Percentiles rank a stretch among this genome's conserved stretches.
Evolutionary conservation across 2,888 invertebrate genomes (phyloP).

Genomic region (Mantis religiosa): DNA sequence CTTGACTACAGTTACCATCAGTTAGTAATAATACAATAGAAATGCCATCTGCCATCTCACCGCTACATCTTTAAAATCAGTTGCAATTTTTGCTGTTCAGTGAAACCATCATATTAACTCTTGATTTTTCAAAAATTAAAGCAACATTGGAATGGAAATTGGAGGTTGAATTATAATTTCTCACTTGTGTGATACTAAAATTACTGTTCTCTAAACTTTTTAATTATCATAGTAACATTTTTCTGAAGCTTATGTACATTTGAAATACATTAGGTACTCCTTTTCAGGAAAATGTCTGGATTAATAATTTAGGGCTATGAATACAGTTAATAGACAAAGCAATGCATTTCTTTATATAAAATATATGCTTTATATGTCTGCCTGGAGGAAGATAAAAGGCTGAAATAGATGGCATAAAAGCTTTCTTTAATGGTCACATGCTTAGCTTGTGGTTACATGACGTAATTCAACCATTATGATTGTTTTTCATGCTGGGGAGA

Average conservation of each 20-base stretch:
- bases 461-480: not conserved
- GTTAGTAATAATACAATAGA: not conserved
- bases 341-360: not conserved
- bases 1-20: not conserved
- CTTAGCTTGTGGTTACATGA: not conserved
- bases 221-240: not conserved
- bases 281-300: too few species aligned
- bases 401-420: not conserved
- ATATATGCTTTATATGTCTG: not conserved
- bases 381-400: not conserved
- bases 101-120: not conserved
- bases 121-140: not conserved
- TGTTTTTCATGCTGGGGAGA: not conserved
- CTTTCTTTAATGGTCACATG: not conserved
- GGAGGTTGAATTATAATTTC: not conserved
- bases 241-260: too few species aligned
- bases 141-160: not conserved
- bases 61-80: not conserved
- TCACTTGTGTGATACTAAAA: not conserved
- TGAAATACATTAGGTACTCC: too few species aligned
- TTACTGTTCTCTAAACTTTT: not conserved
- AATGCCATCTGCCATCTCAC: not conserved
- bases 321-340: too few species aligned
- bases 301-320: too few species aligned
- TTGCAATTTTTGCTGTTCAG: not conserved